These are phyloP conservation scores for Acanthosepion pharaonis DNA, from an alignment of 2,888 invertebrate genomes.

Conservation along the genomic window DNA sequence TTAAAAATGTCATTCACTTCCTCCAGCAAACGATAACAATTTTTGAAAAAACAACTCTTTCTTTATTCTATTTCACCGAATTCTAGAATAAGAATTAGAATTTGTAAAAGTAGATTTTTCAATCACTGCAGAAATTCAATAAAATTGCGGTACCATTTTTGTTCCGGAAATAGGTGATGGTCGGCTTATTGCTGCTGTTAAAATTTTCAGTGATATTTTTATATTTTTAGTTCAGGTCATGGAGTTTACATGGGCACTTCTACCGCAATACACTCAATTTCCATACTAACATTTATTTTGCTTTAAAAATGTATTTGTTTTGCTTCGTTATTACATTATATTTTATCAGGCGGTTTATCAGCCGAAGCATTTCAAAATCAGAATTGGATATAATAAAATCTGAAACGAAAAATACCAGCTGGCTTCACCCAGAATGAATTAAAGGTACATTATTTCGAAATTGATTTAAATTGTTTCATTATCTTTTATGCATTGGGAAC, in stretches of 20 bases:
- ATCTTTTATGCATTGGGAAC: background rate
- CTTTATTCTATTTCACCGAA: background rate
- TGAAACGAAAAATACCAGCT: too few species aligned
- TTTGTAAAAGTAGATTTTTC: background rate
- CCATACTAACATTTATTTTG: background rate
- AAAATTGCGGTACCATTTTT: background rate
- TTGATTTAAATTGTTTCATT: background rate
- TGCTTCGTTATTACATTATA: background rate
- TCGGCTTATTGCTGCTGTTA: background rate
- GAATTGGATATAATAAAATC: background rate
- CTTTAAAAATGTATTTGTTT: background rate
- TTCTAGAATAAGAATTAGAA: background rate
- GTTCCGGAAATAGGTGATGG: background rate
- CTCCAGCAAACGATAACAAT: too few species aligned
- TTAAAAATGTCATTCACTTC: too few species aligned
- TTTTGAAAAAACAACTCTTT: background rate
- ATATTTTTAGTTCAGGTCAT: slow-evolving; percentile 33
- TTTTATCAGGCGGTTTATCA: background rate
- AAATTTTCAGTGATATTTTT: background rate
- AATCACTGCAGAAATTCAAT: background rate
- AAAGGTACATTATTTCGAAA: background rate
- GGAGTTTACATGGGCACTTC: background rate
- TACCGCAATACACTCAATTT: background rate
- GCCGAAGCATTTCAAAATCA: background rate
- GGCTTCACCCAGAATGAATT: background rate